A percentile compares a stretch with the other conserved stretches of the same genome.
phyloP scores from a whole-genome alignment of 92 coral and sea anemone species.

The Phenganax stokvisi region DNA sequence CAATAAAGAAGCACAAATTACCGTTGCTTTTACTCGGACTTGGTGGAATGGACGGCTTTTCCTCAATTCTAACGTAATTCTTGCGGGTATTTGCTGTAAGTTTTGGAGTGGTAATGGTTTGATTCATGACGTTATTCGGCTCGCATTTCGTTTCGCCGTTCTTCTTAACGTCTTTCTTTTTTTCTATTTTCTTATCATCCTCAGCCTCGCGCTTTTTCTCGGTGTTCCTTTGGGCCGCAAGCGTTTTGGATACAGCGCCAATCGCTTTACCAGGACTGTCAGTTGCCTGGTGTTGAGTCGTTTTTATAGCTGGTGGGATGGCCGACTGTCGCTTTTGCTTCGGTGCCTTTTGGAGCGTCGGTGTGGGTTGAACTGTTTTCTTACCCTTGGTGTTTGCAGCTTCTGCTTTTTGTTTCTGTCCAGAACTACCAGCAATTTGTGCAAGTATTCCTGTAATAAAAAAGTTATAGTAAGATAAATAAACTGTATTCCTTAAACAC shows the following conservation, averaged over 20 bases:
- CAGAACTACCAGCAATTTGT: neutral
- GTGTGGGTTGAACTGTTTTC: neutral
- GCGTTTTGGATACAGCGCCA: neutral
- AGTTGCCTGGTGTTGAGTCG: neutral
- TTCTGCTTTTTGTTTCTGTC: neutral
- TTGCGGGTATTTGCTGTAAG: neutral
- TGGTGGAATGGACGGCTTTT: conserved; percentile 1
- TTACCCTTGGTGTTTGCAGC: neutral
- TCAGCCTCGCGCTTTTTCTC: neutral
- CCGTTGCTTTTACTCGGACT: neutral
- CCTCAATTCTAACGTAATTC: conserved; percentile 6
- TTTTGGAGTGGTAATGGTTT: neutral
- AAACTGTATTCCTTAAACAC: no score
- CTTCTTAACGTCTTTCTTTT: neutral
- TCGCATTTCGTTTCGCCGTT: neutral
- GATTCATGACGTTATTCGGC: neutral
- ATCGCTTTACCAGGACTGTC: neutral
- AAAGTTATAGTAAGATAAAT: neutral
- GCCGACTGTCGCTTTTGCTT: neutral
- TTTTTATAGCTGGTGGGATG: neutral
- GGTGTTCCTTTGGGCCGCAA: neutral
- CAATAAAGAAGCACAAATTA: neutral
- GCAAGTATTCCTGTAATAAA: neutral
- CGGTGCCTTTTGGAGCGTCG: neutral
- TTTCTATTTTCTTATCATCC: neutral